phyloP scores from a whole-genome alignment of 2,888 invertebrate species.

The Deilephila porcellus region DNA sequence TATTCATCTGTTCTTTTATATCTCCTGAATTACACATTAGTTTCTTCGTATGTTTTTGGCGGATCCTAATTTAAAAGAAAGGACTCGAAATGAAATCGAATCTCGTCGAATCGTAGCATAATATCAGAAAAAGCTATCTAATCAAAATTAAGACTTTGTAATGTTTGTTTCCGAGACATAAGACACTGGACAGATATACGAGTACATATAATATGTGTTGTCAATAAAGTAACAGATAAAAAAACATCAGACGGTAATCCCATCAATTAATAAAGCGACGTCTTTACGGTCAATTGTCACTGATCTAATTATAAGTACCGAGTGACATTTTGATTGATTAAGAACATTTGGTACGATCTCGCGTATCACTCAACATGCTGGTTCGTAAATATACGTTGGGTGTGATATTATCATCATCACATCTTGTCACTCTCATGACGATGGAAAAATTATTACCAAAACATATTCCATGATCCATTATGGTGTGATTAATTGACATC shows the following conservation, averaged over 20 bases:
- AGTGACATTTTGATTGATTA: constrained; percentile 33
- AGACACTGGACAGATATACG: too few relatives aligned
- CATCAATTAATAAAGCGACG: constrained; percentile 22
- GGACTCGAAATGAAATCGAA: too few relatives aligned
- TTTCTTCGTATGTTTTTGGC: too few relatives aligned
- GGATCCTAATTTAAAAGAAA: too few relatives aligned
- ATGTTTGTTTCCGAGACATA: too few relatives aligned
- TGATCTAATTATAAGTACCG: constrained; percentile 28
- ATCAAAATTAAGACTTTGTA: too few relatives aligned
- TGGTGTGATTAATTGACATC: constrained; percentile 12
- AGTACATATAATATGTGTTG: too few relatives aligned
- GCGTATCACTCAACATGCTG: constrained; percentile 32
- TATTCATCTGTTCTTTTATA: too few relatives aligned
- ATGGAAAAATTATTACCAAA: constrained; percentile 16
- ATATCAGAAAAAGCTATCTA: too few relatives aligned
- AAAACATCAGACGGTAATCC: constrained; percentile 18
- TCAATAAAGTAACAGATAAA: constrained; percentile 5
- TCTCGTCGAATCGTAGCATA: too few relatives aligned
- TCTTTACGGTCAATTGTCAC: constrained; percentile 20
- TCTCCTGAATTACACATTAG: too few relatives aligned
- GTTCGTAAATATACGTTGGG: constrained; percentile 30
- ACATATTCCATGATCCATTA: constrained; percentile 15
- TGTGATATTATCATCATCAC: constrained; percentile 24
- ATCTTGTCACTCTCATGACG: constrained; percentile 20
- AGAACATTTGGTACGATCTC: constrained; percentile 28